phyloP scores from a whole-genome alignment of 2,113 vertebrate genomes.

The Gnathonemus echidnorhynchus region DNA sequence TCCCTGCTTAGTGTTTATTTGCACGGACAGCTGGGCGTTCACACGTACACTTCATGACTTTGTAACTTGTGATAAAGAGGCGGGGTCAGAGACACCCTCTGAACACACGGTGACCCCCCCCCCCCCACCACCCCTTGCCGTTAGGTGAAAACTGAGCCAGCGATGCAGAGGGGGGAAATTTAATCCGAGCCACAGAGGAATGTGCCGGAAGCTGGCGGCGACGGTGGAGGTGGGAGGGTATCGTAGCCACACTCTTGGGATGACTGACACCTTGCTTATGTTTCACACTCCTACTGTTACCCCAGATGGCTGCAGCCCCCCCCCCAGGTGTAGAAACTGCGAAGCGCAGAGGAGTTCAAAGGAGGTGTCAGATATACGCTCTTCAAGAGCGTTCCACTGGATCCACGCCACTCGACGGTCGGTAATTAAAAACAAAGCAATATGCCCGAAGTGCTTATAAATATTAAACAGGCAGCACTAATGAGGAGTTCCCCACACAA shows the following conservation, averaged over 20 bases:
- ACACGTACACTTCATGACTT: neutral
- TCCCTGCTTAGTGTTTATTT: neutral
- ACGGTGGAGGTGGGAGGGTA: neutral
- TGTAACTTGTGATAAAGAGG: neutral
- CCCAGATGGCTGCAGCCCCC: neutral
- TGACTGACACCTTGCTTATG: neutral
- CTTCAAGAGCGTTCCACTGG: neutral
- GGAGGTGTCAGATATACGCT: neutral
- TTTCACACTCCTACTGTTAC: neutral
- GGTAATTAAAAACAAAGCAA: conserved; percentile 1
- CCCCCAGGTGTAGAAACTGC: neutral
- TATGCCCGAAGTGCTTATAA: neutral
- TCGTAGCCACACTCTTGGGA: neutral
- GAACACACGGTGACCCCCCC: neutral
- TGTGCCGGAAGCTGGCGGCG: neutral
- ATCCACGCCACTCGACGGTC: neutral
- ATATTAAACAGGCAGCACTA: neutral
- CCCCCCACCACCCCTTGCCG: neutral
- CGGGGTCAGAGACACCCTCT: neutral
- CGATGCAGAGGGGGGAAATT: neutral
- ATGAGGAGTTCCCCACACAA: neutral
- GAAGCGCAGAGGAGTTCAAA: neutral
- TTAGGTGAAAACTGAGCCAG: neutral
- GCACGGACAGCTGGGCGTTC: neutral
- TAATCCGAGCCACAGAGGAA: neutral